phyloP scores from a whole-genome alignment of 2,113 vertebrate genomes.

The Accipiter cooperii region DNA sequence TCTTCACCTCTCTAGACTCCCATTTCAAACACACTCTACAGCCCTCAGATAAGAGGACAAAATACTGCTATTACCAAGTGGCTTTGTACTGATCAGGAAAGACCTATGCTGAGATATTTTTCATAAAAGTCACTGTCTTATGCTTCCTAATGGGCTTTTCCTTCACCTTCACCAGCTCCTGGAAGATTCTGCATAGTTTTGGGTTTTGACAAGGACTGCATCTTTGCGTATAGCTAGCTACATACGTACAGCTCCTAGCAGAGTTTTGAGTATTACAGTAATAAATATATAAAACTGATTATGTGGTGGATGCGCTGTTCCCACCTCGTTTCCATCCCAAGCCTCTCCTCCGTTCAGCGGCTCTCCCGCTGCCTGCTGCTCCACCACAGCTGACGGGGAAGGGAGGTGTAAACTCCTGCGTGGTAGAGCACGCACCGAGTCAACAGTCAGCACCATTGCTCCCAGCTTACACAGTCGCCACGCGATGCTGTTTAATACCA shows the following conservation, averaged over 20 bases:
- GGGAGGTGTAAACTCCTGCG: neutral
- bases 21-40: neutral
- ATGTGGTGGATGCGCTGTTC: neutral
- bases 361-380: neutral
- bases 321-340: neutral
- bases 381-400: neutral
- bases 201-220: neutral
- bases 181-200: neutral
- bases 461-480: constrained; percentile 8
- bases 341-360: neutral
- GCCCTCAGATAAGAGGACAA: neutral
- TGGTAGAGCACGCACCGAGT: neutral
- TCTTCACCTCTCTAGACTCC: neutral
- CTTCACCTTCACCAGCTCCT: neutral
- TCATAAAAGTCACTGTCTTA: neutral
- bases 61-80: neutral
- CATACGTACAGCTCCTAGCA: neutral
- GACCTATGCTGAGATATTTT: neutral
- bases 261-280: neutral
- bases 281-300: neutral
- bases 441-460: neutral
- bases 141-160: neutral
- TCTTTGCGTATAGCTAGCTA: neutral
- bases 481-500: constrained; percentile 55
- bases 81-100: neutral